phyloP scores from a whole-genome alignment of 2,888 invertebrate genomes.

The Monochamus alternatus region DNA sequence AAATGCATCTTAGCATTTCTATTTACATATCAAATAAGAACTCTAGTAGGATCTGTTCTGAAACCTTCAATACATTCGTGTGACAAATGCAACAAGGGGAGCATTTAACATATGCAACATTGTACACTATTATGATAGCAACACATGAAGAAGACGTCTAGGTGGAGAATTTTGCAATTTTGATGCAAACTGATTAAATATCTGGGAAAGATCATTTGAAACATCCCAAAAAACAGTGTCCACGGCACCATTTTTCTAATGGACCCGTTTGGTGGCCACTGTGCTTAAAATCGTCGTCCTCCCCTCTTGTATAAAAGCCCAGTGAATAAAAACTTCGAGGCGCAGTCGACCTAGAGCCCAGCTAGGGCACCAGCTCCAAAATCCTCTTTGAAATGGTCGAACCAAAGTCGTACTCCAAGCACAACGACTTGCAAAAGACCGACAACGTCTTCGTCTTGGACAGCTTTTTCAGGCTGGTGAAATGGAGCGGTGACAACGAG shows the following conservation, averaged over 20 bases:
- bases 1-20: too few species aligned
- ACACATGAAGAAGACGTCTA: too few species aligned
- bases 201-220: too few species aligned
- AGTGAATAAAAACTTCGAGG: constrained; percentile 29
- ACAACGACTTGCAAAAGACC: constrained; percentile 79
- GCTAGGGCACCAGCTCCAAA: constrained; percentile 37
- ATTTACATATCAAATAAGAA: too few species aligned
- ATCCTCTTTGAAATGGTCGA: constrained; percentile 60
- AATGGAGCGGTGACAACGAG: constrained; percentile 64
- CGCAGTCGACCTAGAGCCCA: constrained; percentile 38
- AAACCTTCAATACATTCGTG: too few species aligned
- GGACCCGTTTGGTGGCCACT: constrained; percentile 46
- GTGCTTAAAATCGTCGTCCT: constrained; percentile 41
- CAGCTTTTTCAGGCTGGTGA: constrained; percentile 74
- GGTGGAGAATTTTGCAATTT: too few species aligned
- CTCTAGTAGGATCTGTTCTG: too few species aligned
- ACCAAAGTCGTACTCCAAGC: constrained; percentile 79
- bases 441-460: constrained; percentile 78
- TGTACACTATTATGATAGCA: too few species aligned
- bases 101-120: too few species aligned
- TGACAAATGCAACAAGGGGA: too few species aligned
- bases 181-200: too few species aligned
- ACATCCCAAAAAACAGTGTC: background rate
- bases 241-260: constrained; percentile 26
- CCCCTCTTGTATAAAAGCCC: constrained; percentile 48